A percentile compares a stretch with the other conserved stretches of the same genome.
phyloP scores from a whole-genome alignment of 2,888 invertebrate species.

The Mesorhabditis sp. region DNA sequence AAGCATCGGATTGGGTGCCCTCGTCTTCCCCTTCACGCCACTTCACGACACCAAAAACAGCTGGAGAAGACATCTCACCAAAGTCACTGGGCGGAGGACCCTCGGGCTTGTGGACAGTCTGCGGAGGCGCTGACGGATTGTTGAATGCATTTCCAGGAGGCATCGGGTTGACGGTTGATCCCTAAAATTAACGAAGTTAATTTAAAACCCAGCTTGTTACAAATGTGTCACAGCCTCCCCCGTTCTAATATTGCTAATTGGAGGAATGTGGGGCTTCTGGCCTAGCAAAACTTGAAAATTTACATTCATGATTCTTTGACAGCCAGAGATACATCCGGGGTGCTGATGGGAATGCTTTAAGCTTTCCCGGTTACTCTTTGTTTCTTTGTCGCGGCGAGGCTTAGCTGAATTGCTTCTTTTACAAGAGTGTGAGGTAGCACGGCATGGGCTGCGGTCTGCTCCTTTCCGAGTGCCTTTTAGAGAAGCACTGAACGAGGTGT shows the following conservation, averaged over 20 bases:
- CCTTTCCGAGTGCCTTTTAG: not conserved
- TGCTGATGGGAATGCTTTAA: not conserved
- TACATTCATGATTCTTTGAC: too few relatives aligned
- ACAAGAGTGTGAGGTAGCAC: constrained; percentile 12
- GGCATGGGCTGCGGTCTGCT: not conserved
- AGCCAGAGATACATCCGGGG: not conserved
- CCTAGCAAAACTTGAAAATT: too few relatives aligned
- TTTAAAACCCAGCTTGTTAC: not conserved
- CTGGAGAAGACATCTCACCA: not conserved
- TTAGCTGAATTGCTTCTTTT: constrained; percentile 18
- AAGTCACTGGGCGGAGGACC: constrained; percentile 10
- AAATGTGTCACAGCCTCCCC: too few relatives aligned
- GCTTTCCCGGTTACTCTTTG: constrained; percentile 1
- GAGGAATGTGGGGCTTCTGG: too few relatives aligned
- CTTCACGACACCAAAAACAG: not conserved
- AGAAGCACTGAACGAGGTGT: not conserved
- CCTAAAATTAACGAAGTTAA: not conserved
- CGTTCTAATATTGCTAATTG: too few relatives aligned
- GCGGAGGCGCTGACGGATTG: constrained; percentile 34
- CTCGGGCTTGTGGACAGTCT: constrained; percentile 28
- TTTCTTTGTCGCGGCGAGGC: constrained; percentile 11
- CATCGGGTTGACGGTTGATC: not conserved
- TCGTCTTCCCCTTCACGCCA: constrained; percentile 5
- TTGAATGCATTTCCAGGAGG: constrained; percentile 5
- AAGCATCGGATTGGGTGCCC: not conserved